These are phyloP conservation scores for Poliocrania exsul DNA, from an alignment of 2,797 vertebrate genomes.

Conservation along the genomic window DNA sequence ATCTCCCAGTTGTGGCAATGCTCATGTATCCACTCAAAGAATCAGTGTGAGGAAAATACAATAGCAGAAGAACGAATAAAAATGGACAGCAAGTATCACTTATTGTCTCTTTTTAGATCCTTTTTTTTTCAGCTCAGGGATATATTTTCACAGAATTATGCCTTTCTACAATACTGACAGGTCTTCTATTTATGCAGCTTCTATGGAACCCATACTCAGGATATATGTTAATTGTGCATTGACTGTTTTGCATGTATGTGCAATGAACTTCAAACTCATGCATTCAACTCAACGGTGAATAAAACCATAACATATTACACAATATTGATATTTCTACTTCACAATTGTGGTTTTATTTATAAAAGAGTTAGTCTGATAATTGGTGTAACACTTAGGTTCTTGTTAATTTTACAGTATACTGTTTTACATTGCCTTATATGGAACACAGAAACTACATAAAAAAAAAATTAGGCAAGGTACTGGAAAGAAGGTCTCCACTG, in stretches of 20 bases:
- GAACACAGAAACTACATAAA: not conserved
- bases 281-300: not conserved
- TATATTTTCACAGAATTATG: not conserved
- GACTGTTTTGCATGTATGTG: not conserved
- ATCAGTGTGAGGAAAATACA: not conserved
- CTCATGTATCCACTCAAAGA: not conserved
- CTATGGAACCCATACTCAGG: not conserved
- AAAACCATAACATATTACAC: not conserved
- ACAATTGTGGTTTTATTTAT: not conserved
- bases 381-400: not conserved
- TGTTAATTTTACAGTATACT: not conserved
- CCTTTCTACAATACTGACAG: not conserved
- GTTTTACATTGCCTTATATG: not conserved
- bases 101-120: not conserved
- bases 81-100: not conserved
- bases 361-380: not conserved
- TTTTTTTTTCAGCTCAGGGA: not conserved
- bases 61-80: not conserved
- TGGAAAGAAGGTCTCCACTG: not conserved
- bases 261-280: not conserved
- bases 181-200: conserved; percentile 3
- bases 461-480: not conserved
- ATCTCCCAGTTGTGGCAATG: not conserved
- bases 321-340: not conserved
- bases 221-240: not conserved